A percentile compares a stretch with the other conserved stretches of the same genome.
phyloP scores from a whole-genome alignment of 2,797 vertebrate genomes.

The Smutsia temminckii region DNA sequence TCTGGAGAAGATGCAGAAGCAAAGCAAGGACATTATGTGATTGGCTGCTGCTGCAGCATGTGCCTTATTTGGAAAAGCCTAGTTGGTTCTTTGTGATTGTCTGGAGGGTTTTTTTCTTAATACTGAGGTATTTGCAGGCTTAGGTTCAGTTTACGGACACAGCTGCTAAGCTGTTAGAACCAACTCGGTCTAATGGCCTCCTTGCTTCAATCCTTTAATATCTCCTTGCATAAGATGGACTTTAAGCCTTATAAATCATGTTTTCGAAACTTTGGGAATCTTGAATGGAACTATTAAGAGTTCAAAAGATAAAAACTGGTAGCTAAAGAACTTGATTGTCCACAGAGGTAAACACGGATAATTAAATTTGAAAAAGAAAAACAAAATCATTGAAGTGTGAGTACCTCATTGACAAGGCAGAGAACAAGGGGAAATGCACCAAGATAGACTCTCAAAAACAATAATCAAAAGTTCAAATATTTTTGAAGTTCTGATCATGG shows the following conservation, averaged over 20 bases:
- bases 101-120: neutral
- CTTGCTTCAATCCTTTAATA: neutral
- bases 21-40: neutral
- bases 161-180: neutral
- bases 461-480: neutral
- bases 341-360: slow-evolving; percentile 34
- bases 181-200: neutral
- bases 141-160: neutral
- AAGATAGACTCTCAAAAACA: slow-evolving; percentile 52
- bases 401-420: neutral
- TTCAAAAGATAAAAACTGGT: slow-evolving; percentile 47
- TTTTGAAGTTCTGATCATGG: slow-evolving; percentile 55
- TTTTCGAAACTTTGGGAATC: neutral
- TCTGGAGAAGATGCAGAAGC: neutral
- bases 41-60: neutral
- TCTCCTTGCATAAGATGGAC: neutral
- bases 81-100: neutral
- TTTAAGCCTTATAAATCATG: neutral
- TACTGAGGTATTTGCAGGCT: too few relatives aligned
- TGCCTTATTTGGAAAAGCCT: neutral
- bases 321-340: slow-evolving; percentile 32
- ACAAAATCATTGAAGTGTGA: slow-evolving; percentile 5
- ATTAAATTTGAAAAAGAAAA: slow-evolving; percentile 46
- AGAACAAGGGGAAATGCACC: neutral
- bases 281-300: slow-evolving; percentile 28